Evolutionary conservation across 1,140 invertebrate genomes (phyloP).

Genomic region (Aphis craccivora): DNA sequence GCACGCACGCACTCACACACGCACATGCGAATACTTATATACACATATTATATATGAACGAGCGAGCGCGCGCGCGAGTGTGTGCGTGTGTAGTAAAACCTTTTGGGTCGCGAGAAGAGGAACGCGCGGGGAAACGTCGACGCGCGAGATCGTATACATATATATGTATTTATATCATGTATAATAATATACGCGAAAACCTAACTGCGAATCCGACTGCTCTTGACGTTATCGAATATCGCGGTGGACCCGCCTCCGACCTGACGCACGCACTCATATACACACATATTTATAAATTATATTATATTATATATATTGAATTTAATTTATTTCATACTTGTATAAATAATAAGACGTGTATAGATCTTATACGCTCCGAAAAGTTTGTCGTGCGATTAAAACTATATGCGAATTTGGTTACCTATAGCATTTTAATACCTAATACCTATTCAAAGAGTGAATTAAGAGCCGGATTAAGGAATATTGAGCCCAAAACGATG

Average conservation of each 20-base stretch:
- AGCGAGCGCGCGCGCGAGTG: no score
- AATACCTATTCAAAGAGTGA: background rate
- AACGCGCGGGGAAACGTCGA: background rate
- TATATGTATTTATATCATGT: background rate
- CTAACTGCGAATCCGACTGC: slow-evolving; percentile 47
- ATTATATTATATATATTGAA: background rate
- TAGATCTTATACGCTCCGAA: background rate
- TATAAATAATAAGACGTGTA: background rate
- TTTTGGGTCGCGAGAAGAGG: background rate
- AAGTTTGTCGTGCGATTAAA: background rate
- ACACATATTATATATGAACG: background rate
- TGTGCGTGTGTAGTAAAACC: slow-evolving; percentile 12
- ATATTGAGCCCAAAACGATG: background rate
- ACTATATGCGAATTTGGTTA: background rate
- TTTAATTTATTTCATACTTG: background rate
- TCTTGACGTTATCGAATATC: slow-evolving; percentile 56
- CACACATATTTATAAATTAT: background rate
- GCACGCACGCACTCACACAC: background rate
- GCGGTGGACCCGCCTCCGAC: background rate
- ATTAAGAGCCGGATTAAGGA: background rate
- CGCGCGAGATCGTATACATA: background rate
- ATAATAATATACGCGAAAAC: slow-evolving; percentile 23
- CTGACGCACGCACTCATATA: background rate
- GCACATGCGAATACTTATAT: background rate
- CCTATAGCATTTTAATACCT: background rate